Evolutionary conservation across 2,888 invertebrate species (phyloP).

Genomic region (Cryptophagus acutangulus): DNA sequence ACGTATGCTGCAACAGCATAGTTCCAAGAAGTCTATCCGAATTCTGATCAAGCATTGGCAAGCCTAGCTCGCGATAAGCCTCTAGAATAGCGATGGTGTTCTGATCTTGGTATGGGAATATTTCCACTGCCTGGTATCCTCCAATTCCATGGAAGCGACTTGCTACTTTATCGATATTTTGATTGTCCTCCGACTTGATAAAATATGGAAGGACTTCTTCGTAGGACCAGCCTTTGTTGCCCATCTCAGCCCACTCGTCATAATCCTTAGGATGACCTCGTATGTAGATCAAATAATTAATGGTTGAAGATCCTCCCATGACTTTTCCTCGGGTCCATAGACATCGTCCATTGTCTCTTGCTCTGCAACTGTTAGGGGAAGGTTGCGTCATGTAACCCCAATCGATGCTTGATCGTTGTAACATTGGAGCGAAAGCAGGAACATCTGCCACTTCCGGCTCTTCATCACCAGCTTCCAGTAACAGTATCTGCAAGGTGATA

Average conservation of each 20-base stretch:
- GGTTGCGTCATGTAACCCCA: slow-evolving; percentile 65
- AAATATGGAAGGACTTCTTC: slow-evolving; percentile 65
- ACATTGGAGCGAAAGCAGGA: slow-evolving; percentile 56
- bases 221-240: slow-evolving; percentile 62
- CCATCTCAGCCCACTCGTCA: slow-evolving; percentile 60
- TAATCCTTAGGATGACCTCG: slow-evolving; percentile 58
- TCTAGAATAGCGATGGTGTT: slow-evolving; percentile 55
- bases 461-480: slow-evolving; percentile 61
- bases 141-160: slow-evolving; percentile 56
- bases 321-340: slow-evolving; percentile 60
- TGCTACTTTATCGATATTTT: slow-evolving; percentile 53
- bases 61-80: slow-evolving; percentile 59
- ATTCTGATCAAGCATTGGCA: slow-evolving; percentile 57
- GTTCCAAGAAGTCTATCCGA: slow-evolving; percentile 57
- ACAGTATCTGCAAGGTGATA: slow-evolving; percentile 50
- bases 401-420: slow-evolving; percentile 58
- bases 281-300: slow-evolving; percentile 65
- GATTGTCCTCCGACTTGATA: slow-evolving; percentile 61
- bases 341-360: slow-evolving; percentile 55
- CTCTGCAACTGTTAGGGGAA: slow-evolving; percentile 56
- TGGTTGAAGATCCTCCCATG: slow-evolving; percentile 63
- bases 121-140: slow-evolving; percentile 62
- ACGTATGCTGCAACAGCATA: slow-evolving; percentile 59
- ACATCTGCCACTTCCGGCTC: slow-evolving; percentile 60
- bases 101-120: slow-evolving; percentile 58